Conservation (phyloP, 2,113 vertebrate genomes). For the Cyanocitta stelleri region DNA sequence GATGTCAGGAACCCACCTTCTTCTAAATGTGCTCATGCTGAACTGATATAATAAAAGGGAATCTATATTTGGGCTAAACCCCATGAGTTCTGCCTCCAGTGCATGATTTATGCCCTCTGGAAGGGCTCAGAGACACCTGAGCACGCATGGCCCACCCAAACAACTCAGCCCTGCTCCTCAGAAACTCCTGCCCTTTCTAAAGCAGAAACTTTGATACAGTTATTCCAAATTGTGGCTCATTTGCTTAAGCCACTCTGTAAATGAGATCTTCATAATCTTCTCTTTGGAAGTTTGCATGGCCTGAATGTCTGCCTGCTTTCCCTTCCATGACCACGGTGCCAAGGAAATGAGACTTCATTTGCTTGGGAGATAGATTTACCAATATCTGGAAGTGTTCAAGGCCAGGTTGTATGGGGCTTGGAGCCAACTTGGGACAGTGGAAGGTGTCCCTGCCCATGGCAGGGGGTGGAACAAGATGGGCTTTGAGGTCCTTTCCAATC, state of each 20-base stretch:
- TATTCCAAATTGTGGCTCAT: neutral
- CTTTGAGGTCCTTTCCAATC: neutral
- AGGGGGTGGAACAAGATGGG: neutral
- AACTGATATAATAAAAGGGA: neutral
- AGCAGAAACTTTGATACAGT: neutral
- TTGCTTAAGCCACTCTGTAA: neutral
- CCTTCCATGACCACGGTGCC: neutral
- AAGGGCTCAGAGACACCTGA: neutral
- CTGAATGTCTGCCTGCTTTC: neutral
- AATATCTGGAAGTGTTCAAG: neutral
- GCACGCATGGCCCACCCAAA: neutral
- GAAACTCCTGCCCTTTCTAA: neutral
- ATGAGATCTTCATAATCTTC: neutral
- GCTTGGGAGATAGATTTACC: neutral
- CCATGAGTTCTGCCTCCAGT: neutral
- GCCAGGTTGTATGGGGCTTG: neutral
- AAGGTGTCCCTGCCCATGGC: neutral
- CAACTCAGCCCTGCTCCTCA: neutral
- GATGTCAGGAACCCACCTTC: neutral
- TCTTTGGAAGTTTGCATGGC: neutral
- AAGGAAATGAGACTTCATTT: neutral
- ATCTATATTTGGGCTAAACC: neutral
- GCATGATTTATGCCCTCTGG: neutral
- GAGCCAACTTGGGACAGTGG: neutral
- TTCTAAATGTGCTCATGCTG: neutral